phyloP scores from a whole-genome alignment of 2,888 invertebrate species.

The Neoascia interrupta region DNA sequence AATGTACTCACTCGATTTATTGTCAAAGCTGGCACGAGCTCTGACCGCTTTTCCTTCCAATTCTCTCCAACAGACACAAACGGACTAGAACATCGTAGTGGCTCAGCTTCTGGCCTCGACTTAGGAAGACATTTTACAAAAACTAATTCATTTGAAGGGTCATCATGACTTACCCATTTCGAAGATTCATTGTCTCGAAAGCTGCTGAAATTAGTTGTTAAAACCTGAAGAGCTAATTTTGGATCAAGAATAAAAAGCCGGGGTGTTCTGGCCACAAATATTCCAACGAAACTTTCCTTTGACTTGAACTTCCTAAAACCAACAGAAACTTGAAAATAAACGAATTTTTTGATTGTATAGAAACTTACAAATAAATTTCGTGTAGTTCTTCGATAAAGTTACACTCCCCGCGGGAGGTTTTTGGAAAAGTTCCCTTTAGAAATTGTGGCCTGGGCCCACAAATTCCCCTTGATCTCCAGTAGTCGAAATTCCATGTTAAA shows the following conservation, averaged over 20 bases:
- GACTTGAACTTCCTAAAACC: conserved; percentile 71
- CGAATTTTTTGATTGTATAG: not conserved
- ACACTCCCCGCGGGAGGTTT: conserved; percentile 70
- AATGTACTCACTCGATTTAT: conserved; percentile 80
- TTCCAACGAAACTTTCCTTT: conserved; percentile 75
- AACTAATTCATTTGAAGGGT: not conserved
- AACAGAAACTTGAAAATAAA: too few relatives aligned
- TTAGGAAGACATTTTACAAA: conserved; percentile 2
- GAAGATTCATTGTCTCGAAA: conserved; percentile 73
- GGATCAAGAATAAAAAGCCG: conserved; percentile 77
- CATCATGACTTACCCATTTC: conserved; percentile 68
- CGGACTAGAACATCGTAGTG: conserved; percentile 75
- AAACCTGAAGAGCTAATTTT: conserved; percentile 71
- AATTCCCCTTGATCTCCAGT: conserved; percentile 78
- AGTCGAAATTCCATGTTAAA: conserved; percentile 75
- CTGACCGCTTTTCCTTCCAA: conserved; percentile 80
- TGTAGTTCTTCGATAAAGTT: conserved; percentile 76
- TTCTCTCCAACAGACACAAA: conserved; percentile 79
- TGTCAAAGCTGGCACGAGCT: conserved; percentile 80
- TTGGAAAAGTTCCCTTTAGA: conserved; percentile 77
- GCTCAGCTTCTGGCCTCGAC: conserved; percentile 68
- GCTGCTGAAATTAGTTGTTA: conserved; percentile 70
- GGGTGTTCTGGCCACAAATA: conserved; percentile 75
- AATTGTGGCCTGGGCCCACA: conserved; percentile 76
- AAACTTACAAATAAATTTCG: conserved; percentile 77